Evolutionary conservation across 2,888 invertebrate genomes (phyloP), one percentile per base, ranked within the genome.

Genomic region (Drosophila testacea): DNA sequence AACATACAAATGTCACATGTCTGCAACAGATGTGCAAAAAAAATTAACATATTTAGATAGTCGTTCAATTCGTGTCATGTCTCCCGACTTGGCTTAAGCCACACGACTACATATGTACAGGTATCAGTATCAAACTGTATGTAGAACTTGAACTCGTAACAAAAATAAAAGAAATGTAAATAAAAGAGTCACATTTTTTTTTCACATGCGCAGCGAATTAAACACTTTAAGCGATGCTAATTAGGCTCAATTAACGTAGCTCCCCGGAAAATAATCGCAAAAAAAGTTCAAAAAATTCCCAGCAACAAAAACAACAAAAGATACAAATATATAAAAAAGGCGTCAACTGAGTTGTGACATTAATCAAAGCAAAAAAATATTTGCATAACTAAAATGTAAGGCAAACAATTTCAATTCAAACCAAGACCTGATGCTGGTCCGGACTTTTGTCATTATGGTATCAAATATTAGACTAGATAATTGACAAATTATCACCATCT

Each of bases 131-230:
- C 13, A 3, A 22, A 22, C 22, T 52, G 2, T 27, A 39, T 36
- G 28, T 50, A n/a, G 41, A 52, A 32, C 28, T 41, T 6, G 38
- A 41, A n/a, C 47, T 54, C 51, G 39, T 52, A 56, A 46, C 38
- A 55, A 55, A 76, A 59, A 59, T 66, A 76, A 64, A 51, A 71
- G 64, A 76, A 65, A 52, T 72, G 76, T 77, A 68, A 76, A 72
- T 51, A 76, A 57, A 52, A 60, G 30, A 65, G 70, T 69, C 75
- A 65, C 74, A 69, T 62, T 59, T 74, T 16, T 16, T 51, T 73
- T 39, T 55, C 57, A 50, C 75, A 74, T 74, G 70, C 52, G 69
- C 65, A 51, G 6, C 69, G 65, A 76, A 76, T 74, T 69, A 64
- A 74, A 57, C 64, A 41, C 57, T 65, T 55, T 47, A 76, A 59